Conservation (phyloP, 2,113 vertebrate species). For the Engraulis encrasicolus region DNA sequence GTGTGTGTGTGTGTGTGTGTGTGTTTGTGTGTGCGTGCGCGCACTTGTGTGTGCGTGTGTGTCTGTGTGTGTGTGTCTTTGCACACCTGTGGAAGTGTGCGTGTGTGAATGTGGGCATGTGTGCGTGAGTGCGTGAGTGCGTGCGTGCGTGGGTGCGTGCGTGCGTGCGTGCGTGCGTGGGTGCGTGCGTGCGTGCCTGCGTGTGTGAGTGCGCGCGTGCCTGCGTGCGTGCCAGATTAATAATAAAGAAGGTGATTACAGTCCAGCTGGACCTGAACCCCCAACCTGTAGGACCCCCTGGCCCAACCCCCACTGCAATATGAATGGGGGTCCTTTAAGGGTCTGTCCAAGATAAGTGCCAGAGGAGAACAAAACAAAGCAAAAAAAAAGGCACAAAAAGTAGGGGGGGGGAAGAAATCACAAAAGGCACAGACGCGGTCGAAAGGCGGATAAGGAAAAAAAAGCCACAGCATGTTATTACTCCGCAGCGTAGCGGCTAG, state of each 20-base stretch:
- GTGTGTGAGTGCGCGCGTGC: neutral
- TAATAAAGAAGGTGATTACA: constrained; percentile 54
- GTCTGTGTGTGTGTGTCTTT: neutral
- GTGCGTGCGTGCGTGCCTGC: no score
- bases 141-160: neutral
- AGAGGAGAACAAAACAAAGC: constrained; percentile 29
- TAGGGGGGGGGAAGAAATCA: no score
- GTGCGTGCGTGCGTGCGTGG: no score
- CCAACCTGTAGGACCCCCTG: constrained; percentile 49
- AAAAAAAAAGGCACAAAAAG: no score
- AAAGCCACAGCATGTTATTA: constrained; percentile 51
- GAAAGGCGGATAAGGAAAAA: neutral
- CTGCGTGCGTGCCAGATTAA: neutral
- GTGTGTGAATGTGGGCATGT: neutral
- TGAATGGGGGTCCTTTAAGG: constrained; percentile 47
- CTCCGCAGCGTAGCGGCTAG: constrained; percentile 37
- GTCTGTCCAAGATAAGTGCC: constrained; percentile 42
- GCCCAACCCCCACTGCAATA: neutral
- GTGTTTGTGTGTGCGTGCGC: neutral
- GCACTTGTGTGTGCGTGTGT: neutral
- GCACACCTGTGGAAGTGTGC: neutral
- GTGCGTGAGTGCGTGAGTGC: neutral
- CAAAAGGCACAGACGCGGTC: neutral
- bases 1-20: constrained; percentile 14
- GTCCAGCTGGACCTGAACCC: constrained; percentile 33